These are phyloP conservation scores for Embiotoca jacksoni DNA, from an alignment of 2,113 vertebrate species.

Conservation along the genomic window DNA sequence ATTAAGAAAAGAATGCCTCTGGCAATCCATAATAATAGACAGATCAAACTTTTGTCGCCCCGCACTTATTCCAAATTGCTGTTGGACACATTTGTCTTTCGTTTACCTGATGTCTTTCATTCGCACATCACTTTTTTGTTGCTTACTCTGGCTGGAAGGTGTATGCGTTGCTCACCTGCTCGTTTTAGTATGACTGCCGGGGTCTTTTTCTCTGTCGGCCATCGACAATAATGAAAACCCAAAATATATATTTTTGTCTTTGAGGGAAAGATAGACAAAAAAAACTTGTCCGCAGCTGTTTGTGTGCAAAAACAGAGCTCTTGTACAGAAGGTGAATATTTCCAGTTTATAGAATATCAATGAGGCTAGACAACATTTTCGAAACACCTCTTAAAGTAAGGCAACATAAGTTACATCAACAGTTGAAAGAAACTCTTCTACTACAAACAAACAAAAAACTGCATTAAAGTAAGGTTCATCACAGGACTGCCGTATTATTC, in stretches of 20 bases:
- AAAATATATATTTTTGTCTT: background rate
- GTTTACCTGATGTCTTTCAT: slow-evolving; percentile 1
- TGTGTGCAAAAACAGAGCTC: background rate
- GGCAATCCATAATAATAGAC: slow-evolving; percentile 14
- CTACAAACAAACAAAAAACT: too few relatives aligned
- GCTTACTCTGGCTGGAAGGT: background rate
- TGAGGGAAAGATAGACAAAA: slow-evolving; percentile 6
- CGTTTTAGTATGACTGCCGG: background rate
- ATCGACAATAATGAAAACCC: background rate
- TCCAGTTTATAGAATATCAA: background rate
- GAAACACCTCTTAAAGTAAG: background rate
- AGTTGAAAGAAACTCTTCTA: too few relatives aligned
- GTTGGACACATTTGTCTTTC: slow-evolving; percentile 1
- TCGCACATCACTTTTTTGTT: background rate
- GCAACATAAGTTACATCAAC: too few relatives aligned
- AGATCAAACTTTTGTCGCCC: slow-evolving; percentile 39
- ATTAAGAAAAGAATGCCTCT: slow-evolving; percentile 13
- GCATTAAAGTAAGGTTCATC: too few relatives aligned
- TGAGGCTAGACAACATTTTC: background rate
- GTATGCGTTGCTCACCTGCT: background rate
- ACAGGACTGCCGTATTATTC: too few relatives aligned
- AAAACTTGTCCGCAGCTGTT: background rate
- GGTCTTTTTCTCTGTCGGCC: background rate
- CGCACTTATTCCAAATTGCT: slow-evolving; percentile 19
- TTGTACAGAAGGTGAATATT: background rate